Conservation (phyloP, 2,797 vertebrate genomes). For the Eurystomus glaucurus region DNA sequence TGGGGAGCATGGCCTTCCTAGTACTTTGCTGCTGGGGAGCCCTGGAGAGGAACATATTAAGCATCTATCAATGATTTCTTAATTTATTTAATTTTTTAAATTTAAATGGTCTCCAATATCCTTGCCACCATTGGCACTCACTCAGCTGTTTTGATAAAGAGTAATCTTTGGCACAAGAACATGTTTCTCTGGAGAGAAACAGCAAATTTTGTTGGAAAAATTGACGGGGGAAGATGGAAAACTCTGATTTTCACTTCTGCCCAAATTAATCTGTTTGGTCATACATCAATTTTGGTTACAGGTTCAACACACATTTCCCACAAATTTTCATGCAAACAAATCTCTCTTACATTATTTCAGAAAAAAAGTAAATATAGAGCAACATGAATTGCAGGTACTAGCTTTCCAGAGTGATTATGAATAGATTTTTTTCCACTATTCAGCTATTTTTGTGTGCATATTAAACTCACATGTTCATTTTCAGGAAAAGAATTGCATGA, state of each 20-base stretch:
- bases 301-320: background rate
- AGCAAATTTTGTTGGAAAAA: background rate
- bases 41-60: background rate
- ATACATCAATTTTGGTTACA: background rate
- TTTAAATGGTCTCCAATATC: background rate
- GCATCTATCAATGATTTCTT: background rate
- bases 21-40: background rate
- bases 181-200: background rate
- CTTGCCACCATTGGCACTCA: background rate
- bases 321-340: background rate
- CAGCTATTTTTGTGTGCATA: background rate
- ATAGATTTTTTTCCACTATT: background rate
- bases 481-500: background rate
- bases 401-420: background rate
- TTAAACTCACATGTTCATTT: background rate
- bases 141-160: background rate
- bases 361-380: background rate
- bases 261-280: background rate
- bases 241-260: background rate
- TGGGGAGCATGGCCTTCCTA: background rate
- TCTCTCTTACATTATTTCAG: background rate
- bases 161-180: background rate
- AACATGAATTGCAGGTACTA: background rate
- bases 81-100: background rate
- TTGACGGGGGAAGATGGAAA: background rate